These are phyloP conservation scores for Orcinus orca DNA, from an alignment of 2,113 vertebrate genomes.

Conservation along the genomic window DNA sequence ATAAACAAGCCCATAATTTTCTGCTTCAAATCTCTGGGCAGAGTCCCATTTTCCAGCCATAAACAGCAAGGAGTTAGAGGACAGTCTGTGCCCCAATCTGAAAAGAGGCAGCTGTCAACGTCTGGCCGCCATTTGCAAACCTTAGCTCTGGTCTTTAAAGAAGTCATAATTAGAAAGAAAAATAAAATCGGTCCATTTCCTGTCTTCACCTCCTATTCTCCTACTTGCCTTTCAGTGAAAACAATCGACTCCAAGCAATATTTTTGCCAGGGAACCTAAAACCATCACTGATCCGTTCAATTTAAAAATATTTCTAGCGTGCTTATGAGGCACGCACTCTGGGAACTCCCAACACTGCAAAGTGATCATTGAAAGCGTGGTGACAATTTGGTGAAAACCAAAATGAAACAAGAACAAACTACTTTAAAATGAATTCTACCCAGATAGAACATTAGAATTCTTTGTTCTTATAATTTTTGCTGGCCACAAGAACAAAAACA, in stretches of 20 bases:
- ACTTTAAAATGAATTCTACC: not conserved
- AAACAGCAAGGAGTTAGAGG: not conserved
- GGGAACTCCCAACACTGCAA: not conserved
- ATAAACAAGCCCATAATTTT: not conserved
- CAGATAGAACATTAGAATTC: not conserved
- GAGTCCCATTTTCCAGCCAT: not conserved
- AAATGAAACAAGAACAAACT: not conserved
- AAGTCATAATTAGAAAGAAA: not conserved
- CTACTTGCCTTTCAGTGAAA: not conserved
- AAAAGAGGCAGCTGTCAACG: not conserved
- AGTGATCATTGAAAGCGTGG: not conserved
- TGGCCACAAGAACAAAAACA: not conserved
- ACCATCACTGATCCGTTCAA: not conserved
- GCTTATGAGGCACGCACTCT: fast-evolving
- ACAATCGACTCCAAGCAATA: not conserved
- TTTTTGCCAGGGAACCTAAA: not conserved
- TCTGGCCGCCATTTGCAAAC: not conserved
- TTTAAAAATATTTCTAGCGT: not conserved
- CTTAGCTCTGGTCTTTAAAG: not conserved
- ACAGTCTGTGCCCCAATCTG: not conserved
- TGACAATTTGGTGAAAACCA: not conserved
- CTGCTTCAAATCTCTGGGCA: not conserved
- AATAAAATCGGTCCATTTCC: not conserved
- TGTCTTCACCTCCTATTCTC: not conserved
- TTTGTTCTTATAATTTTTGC: not conserved